Percentiles rank a stretch among this genome's conserved stretches.
phyloP scores from a whole-genome alignment of 2,113 vertebrate genomes.

The Heloderma charlesbogerti region DNA sequence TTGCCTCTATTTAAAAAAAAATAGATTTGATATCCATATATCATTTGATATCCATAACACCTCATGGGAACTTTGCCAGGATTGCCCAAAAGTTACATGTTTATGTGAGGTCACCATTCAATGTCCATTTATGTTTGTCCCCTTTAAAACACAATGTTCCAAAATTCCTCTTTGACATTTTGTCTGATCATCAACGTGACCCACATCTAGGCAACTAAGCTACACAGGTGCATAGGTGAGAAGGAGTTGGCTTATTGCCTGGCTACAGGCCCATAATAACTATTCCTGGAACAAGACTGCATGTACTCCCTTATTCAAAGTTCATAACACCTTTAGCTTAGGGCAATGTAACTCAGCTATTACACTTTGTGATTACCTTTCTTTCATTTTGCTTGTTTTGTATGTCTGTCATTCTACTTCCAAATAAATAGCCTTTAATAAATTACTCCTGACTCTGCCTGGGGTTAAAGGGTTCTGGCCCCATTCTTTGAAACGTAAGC shows the following conservation, averaged over 20 bases:
- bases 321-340: constrained; percentile 1
- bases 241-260: neutral
- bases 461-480: neutral
- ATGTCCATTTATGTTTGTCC: neutral
- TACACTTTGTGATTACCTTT: neutral
- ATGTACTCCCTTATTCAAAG: neutral
- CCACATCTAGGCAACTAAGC: neutral
- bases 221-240: neutral
- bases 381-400: neutral
- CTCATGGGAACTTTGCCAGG: neutral
- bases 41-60: neutral
- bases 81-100: neutral
- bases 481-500: neutral
- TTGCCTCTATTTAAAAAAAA: neutral
- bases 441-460: neutral
- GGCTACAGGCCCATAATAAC: neutral
- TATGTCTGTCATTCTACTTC: neutral
- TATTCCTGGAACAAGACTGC: neutral
- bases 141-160: neutral
- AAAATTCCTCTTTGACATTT: neutral
- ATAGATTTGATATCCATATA: neutral
- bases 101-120: neutral
- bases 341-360: neutral
- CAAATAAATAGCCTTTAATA: neutral
- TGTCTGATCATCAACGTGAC: neutral